A percentile compares a stretch with the other conserved stretches of the same genome.
phyloP scores from a whole-genome alignment of 2,888 invertebrate species.

The Steromphala cineraria region DNA sequence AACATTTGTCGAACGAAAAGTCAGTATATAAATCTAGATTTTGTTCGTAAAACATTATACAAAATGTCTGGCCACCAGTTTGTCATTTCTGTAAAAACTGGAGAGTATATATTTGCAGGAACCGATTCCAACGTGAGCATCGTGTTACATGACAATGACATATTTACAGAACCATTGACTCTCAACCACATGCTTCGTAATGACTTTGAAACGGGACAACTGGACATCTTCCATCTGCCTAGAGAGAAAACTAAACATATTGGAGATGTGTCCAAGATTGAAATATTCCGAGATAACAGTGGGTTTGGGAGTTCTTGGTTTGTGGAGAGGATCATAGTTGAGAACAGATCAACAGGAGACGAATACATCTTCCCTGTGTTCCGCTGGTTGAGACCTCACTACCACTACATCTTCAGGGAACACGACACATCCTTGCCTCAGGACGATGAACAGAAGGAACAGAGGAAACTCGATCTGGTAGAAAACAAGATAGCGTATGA shows the following conservation, averaged over 20 bases:
- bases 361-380: constrained; percentile 12
- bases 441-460: not conserved
- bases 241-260: not conserved
- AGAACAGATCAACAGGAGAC: not conserved
- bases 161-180: constrained; percentile 63
- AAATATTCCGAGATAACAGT: not conserved
- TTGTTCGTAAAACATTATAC: no score
- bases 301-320: constrained; percentile 11
- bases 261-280: not conserved
- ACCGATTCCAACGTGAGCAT: constrained; percentile 75
- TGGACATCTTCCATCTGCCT: constrained; percentile 40
- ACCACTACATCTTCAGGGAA: not conserved
- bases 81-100: constrained; percentile 74
- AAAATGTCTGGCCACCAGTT: constrained; percentile 20
- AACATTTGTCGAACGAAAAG: no score
- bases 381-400: constrained; percentile 9
- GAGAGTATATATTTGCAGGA: constrained; percentile 74
- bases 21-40: no score
- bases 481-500: not conserved
- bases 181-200: constrained; percentile 70
- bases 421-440: constrained; percentile 20
- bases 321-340: not conserved
- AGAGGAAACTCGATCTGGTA: not conserved
- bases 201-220: constrained; percentile 60
- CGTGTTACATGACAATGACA: constrained; percentile 73